Percentiles rank a stretch among this genome's conserved stretches.
These are phyloP conservation scores for Vesta saturnalis DNA, from an alignment of 2,888 invertebrate genomes.

Conservation along the genomic window DNA sequence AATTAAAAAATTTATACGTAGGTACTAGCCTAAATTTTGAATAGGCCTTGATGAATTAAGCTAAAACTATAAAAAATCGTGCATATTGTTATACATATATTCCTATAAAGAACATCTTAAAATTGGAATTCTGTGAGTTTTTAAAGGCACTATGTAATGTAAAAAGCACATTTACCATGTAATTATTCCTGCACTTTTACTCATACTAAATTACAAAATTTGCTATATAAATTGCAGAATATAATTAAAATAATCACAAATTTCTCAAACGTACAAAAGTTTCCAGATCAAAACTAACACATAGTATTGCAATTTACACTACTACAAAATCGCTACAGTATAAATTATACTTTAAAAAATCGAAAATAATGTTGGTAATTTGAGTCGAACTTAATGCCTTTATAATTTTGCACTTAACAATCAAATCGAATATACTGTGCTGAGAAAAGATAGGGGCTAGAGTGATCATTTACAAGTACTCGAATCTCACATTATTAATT, in stretches of 20 bases:
- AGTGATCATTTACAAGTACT: no score
- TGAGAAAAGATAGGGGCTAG: no score
- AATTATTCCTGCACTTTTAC: slow-evolving; percentile 15
- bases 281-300: not conserved
- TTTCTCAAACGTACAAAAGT: not conserved
- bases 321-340: no score
- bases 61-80: slow-evolving; percentile 12
- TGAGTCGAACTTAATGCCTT: no score
- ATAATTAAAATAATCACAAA: slow-evolving; percentile 4
- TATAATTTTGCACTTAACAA: no score
- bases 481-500: no score
- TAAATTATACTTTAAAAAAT: no score
- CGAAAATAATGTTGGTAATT: no score
- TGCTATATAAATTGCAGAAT: not conserved
- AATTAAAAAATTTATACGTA: not conserved
- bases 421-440: no score
- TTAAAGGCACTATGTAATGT: slow-evolving; percentile 37
- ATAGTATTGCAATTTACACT: no score
- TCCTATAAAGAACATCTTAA: slow-evolving; percentile 22
- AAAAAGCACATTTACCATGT: slow-evolving; percentile 34
- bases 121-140: slow-evolving; percentile 28
- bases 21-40: slow-evolving; percentile 8
- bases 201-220: slow-evolving; percentile 5
- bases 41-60: slow-evolving; percentile 19
- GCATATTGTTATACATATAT: slow-evolving; percentile 16